Evolutionary conservation across 2,888 invertebrate genomes (phyloP).

Genomic region (Ormyrus labotus): DNA sequence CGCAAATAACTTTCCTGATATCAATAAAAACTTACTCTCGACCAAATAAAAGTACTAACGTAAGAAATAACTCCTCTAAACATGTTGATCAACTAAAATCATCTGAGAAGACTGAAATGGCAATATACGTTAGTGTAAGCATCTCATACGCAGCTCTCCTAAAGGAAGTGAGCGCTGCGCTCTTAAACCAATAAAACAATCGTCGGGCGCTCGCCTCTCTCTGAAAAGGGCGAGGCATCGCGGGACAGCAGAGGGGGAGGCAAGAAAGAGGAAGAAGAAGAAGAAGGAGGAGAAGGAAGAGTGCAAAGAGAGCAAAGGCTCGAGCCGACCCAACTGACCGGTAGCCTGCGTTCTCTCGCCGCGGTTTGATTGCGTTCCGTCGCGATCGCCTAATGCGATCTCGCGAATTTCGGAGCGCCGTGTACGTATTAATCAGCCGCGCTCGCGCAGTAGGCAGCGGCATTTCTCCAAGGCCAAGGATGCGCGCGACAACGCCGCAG

Average conservation of each 20-base stretch:
- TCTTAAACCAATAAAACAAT: conserved; percentile 23
- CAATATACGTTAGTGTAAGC: too few relatives aligned
- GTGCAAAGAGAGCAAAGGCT: conserved; percentile 52
- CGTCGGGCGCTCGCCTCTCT: conserved; percentile 56
- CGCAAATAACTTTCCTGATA: too few relatives aligned
- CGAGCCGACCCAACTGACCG: conserved; percentile 74
- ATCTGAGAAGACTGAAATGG: too few relatives aligned
- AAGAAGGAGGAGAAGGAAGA: conserved; percentile 5
- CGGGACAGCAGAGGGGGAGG: conserved; percentile 37
- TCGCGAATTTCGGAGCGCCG: not conserved
- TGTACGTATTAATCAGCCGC: not conserved
- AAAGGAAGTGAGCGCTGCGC: not conserved
- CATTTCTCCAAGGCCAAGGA: not conserved
- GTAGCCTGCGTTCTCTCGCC: conserved; percentile 64
- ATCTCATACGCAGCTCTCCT: too few relatives aligned
- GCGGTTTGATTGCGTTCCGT: conserved; percentile 29
- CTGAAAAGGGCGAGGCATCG: conserved; percentile 61
- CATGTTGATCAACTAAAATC: too few relatives aligned
- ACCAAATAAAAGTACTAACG: too few relatives aligned
- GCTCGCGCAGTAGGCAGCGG: not conserved
- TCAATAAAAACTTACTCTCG: too few relatives aligned
- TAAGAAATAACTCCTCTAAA: too few relatives aligned
- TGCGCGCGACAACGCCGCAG: not conserved
- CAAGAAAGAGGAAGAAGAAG: conserved; percentile 30
- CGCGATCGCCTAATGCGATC: conserved; percentile 39